Evolutionary conservation across 2,888 invertebrate species (phyloP).

Genomic region (Cyrtodaria siliqua): DNA sequence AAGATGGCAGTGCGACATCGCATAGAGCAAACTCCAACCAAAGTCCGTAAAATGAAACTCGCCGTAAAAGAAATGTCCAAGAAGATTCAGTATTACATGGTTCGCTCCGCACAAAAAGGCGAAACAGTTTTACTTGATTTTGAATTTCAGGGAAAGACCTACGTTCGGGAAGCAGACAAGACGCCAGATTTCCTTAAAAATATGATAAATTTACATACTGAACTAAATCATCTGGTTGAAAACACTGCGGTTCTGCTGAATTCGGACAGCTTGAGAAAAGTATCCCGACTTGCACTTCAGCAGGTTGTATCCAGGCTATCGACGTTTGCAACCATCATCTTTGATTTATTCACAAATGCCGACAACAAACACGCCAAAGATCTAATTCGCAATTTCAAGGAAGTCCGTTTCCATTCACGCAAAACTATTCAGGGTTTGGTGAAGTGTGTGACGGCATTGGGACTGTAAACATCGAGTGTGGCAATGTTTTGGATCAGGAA

Average conservation of each 20-base stretch:
- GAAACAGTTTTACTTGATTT: not conserved
- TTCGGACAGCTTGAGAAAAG: not conserved
- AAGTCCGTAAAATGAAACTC: constrained; percentile 23
- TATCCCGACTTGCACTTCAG: constrained; percentile 6
- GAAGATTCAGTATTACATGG: constrained; percentile 35
- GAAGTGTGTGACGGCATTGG: not conserved
- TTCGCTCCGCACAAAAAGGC: not conserved
- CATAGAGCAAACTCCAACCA: constrained; percentile 36
- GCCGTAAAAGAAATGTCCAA: constrained; percentile 30
- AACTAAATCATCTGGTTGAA: constrained; percentile 65
- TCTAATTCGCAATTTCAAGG: constrained; percentile 25
- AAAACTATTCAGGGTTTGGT: constrained; percentile 26
- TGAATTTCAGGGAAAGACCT: not conserved
- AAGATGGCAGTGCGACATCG: constrained; percentile 51
- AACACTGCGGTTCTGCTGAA: constrained; percentile 24
- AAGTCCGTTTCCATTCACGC: constrained; percentile 32
- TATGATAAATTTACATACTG: constrained; percentile 58
- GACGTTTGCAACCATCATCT: constrained; percentile 13
- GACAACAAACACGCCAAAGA: not conserved
- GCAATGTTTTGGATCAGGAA: too few relatives aligned
- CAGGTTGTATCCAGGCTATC: constrained; percentile 23
- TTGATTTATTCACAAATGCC: constrained; percentile 19
- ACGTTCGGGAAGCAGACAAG: constrained; percentile 28
- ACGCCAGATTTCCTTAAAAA: constrained; percentile 41
- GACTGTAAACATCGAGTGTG: too few relatives aligned